Evolutionary conservation across 2,888 invertebrate species (phyloP).

Genomic region (Lamellibrachia columna): DNA sequence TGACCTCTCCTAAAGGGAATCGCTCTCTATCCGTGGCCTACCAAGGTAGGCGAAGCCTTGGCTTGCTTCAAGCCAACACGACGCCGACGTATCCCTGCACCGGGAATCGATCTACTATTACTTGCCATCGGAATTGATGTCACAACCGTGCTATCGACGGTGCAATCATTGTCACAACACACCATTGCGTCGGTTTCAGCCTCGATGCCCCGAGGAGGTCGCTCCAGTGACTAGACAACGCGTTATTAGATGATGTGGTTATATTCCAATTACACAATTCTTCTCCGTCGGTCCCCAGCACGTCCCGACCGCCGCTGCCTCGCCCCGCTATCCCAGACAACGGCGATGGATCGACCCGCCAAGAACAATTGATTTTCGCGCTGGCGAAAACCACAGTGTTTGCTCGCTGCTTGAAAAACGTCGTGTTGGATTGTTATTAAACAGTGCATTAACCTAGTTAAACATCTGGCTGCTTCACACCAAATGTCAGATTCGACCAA

Average conservation of each 20-base stretch:
- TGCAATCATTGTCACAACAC: neutral
- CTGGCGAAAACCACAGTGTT: neutral
- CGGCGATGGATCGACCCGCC: neutral
- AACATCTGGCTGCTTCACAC: no score
- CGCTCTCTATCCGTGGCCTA: neutral
- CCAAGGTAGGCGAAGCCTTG: neutral
- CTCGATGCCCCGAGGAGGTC: neutral
- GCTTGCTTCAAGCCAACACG: neutral
- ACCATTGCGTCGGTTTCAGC: neutral
- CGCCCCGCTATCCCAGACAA: neutral
- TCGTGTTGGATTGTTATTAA: neutral
- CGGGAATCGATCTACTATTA: neutral
- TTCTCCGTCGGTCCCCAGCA: neutral
- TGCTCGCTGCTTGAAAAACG: neutral
- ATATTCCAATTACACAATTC: conserved; percentile 10
- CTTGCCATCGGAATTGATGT: neutral
- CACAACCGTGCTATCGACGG: neutral
- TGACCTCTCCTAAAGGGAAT: neutral
- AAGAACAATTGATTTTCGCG: neutral
- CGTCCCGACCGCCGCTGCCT: neutral
- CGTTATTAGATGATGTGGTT: neutral
- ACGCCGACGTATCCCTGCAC: neutral
- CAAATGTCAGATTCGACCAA: no score
- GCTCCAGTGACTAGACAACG: neutral
- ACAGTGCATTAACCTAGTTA: no score